Evolutionary conservation across 53 echinoderm and acorn worm genomes (phyloP).

Genomic region (Zoroaster sp.): DNA sequence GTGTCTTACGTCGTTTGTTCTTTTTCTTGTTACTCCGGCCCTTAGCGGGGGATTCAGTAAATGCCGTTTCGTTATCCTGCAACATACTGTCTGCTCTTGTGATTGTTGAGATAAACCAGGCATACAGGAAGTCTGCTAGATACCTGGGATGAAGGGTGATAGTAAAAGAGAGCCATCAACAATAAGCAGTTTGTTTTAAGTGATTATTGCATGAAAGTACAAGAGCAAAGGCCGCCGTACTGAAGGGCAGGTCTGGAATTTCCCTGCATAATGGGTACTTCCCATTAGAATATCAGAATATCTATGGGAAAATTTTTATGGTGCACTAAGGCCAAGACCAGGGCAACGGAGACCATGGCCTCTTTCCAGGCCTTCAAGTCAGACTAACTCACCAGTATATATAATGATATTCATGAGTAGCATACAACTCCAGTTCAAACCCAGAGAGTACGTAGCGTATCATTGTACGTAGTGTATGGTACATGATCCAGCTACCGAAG

Average conservation of each 20-base stretch:
- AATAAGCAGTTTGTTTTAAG: too few species aligned
- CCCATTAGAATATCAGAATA: too few species aligned
- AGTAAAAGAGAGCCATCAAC: not conserved
- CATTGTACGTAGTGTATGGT: constrained; percentile 92
- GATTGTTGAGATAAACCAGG: constrained; percentile 93
- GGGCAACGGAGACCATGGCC: too few species aligned
- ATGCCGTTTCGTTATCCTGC: constrained; percentile 81
- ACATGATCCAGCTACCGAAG: constrained; percentile 97
- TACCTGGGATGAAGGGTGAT: constrained; percentile 64
- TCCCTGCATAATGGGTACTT: too few species aligned
- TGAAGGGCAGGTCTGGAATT: too few species aligned
- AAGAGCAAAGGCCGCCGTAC: too few species aligned
- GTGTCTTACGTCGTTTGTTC: constrained; percentile 74
- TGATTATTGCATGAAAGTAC: too few species aligned
- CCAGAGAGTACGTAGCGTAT: constrained; percentile 89
- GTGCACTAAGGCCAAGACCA: too few species aligned
- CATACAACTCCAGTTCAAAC: constrained; percentile 97
- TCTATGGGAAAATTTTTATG: too few species aligned
- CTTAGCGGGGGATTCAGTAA: constrained; percentile 71
- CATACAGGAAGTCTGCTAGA: constrained; percentile 89
- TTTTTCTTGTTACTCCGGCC: constrained; percentile 94
- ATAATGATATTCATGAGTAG: constrained; percentile 94
- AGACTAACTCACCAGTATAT: constrained; percentile 84
- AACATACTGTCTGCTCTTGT: constrained; percentile 92
- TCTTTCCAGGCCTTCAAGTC: too few species aligned